These are phyloP conservation scores for Otolemur garnettii DNA, from an alignment of 2,113 vertebrate genomes.

Conservation along the genomic window DNA sequence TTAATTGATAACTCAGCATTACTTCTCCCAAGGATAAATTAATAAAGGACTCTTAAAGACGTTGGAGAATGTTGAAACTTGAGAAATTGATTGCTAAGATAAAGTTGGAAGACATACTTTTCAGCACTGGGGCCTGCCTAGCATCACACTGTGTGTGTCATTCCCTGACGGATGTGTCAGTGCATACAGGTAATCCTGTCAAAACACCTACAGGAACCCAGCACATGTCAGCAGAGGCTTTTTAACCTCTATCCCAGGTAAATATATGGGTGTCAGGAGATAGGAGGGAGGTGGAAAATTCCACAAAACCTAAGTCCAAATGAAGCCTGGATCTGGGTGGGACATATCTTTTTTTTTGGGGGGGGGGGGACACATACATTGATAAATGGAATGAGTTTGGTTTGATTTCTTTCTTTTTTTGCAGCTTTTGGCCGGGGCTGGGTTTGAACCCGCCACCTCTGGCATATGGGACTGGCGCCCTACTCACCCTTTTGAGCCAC, in stretches of 20 bases:
- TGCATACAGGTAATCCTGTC: neutral
- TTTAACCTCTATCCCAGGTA: neutral
- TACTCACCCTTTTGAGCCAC: no score
- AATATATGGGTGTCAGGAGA: neutral
- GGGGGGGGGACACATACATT: neutral
- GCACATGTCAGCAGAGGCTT: neutral
- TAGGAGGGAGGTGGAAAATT: neutral
- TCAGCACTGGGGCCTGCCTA: neutral
- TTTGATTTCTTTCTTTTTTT: neutral
- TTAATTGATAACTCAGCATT: neutral
- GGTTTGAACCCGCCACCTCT: no score
- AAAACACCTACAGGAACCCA: neutral
- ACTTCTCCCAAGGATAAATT: neutral
- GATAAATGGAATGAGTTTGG: neutral
- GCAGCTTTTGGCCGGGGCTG: no score
- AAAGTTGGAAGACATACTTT: neutral
- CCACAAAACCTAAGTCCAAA: neutral
- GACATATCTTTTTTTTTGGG: neutral
- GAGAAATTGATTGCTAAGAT: neutral
- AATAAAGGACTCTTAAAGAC: neutral
- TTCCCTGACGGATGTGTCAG: neutral
- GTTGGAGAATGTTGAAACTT: neutral
- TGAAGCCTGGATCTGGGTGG: neutral
- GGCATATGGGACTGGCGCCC: no score
- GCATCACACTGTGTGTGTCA: neutral